A percentile compares a stretch with the other conserved stretches of the same genome.
These are phyloP conservation scores for Zaprionus capensis DNA, from an alignment of 1,140 invertebrate genomes.

Conservation along the genomic window DNA sequence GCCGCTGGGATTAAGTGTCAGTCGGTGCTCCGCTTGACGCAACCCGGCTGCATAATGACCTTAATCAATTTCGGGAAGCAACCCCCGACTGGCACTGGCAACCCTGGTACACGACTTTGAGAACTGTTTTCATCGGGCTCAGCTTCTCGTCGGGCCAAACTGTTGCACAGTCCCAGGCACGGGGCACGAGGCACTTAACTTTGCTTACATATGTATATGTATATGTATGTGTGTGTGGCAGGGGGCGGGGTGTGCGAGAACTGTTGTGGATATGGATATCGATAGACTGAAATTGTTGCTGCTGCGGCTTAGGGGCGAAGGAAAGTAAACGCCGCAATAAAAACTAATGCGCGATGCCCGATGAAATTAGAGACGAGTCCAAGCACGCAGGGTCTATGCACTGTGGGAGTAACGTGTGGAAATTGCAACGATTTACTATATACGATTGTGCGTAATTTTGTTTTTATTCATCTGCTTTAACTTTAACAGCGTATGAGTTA, in stretches of 20 bases:
- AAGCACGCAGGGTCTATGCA: background rate
- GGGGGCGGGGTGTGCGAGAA: background rate
- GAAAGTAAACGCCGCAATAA: conserved; percentile 70
- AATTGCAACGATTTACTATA: background rate
- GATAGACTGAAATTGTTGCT: conserved; percentile 53
- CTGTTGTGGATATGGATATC: conserved; percentile 34
- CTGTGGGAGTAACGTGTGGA: background rate
- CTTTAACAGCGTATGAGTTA: background rate
- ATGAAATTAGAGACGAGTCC: conserved; percentile 64
- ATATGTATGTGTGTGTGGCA: background rate
- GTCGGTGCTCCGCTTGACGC: conserved; percentile 44
- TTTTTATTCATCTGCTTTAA: background rate
- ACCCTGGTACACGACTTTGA: conserved; percentile 38
- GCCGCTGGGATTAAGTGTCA: conserved; percentile 82
- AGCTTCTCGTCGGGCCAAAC: conserved; percentile 39
- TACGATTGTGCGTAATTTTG: background rate
- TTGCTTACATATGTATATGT: conserved; percentile 30
- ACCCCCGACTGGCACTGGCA: conserved; percentile 35
- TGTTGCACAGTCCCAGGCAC: conserved; percentile 59
- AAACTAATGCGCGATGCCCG: conserved; percentile 43
- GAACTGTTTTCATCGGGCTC: conserved; percentile 43
- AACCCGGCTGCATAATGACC: conserved; percentile 78
- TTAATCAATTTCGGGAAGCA: conserved; percentile 73
- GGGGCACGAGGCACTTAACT: conserved; percentile 34
- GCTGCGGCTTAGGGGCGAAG: conserved; percentile 43